A percentile compares a stretch with the other conserved stretches of the same genome.
Conservation (phyloP, 1,140 invertebrate genomes). For the Contarinia nasturtii region DNA sequence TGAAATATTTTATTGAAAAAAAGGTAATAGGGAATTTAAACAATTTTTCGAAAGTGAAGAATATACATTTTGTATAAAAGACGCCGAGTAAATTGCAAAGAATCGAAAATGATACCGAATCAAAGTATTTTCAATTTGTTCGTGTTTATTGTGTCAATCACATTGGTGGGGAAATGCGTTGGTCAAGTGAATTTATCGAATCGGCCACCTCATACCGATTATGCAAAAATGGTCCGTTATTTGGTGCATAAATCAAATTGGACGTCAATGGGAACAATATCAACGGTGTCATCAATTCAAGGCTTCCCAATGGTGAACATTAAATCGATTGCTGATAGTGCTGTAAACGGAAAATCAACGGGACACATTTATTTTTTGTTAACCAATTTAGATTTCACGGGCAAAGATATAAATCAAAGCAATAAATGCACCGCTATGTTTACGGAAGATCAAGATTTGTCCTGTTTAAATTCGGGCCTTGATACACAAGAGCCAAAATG, state of each 20-base stretch:
- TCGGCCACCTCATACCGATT: not conserved
- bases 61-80: no score
- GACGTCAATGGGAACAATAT: slow-evolving; percentile 53
- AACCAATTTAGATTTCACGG: slow-evolving; percentile 52
- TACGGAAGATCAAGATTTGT: slow-evolving; percentile 43
- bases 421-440: slow-evolving; percentile 44
- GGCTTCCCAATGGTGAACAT: slow-evolving; percentile 57
- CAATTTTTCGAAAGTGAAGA: no score
- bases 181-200: no score
- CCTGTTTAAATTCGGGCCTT: slow-evolving; percentile 36
- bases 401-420: slow-evolving; percentile 48
- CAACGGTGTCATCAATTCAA: slow-evolving; percentile 32
- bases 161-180: no score
- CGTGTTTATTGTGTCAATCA: no score
- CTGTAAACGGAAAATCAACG: slow-evolving; percentile 36
- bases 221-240: slow-evolving; percentile 6
- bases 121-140: no score
- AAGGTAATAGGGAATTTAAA: no score
- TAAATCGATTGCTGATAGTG: slow-evolving; percentile 53
- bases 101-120: no score
- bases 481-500: slow-evolving; percentile 69
- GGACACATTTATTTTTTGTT: slow-evolving; percentile 61
- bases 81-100: no score
- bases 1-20: no score
- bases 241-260: slow-evolving; percentile 30